phyloP scores from a whole-genome alignment of 2,888 invertebrate genomes.

The Mythimna pallens region DNA sequence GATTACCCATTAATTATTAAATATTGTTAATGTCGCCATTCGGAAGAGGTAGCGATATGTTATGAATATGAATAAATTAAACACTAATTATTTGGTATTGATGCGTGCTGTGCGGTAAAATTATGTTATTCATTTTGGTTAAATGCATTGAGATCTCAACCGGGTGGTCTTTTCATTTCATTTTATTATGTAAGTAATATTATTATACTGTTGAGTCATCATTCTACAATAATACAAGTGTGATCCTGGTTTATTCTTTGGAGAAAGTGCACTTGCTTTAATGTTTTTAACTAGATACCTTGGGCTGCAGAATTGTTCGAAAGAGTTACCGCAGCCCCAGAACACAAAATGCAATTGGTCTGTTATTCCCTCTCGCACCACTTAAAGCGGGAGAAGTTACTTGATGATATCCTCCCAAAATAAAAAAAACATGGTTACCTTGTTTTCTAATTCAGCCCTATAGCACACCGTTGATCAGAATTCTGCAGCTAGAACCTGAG shows the following conservation, averaged over 20 bases:
- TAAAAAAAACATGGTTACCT: no score
- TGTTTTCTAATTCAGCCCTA: no score
- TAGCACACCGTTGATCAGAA: no score
- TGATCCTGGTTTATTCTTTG: neutral
- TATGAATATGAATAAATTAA: constrained; percentile 40
- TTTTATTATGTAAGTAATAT: neutral
- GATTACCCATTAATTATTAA: constrained; percentile 49
- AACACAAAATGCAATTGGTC: no score
- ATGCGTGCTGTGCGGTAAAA: constrained; percentile 37
- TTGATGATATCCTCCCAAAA: no score
- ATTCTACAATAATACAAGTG: neutral
- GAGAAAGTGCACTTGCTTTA: neutral
- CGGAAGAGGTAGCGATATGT: constrained; percentile 35
- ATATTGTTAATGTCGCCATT: constrained; percentile 48
- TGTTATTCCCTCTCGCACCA: no score
- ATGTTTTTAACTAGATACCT: neutral
- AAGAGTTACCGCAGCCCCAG: neutral
- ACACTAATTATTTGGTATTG: constrained; percentile 42
- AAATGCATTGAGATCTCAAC: constrained; percentile 16
- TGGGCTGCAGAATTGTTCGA: no score
- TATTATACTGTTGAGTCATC: neutral
- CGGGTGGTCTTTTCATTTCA: constrained; percentile 41
- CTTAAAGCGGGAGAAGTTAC: no score
- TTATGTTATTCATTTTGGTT: constrained; percentile 32
- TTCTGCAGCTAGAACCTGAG: no score